A percentile compares a stretch with the other conserved stretches of the same genome.
These are phyloP conservation scores for Sminthopsis crassicaudata DNA, from an alignment of 2,113 vertebrate species.

Conservation along the genomic window DNA sequence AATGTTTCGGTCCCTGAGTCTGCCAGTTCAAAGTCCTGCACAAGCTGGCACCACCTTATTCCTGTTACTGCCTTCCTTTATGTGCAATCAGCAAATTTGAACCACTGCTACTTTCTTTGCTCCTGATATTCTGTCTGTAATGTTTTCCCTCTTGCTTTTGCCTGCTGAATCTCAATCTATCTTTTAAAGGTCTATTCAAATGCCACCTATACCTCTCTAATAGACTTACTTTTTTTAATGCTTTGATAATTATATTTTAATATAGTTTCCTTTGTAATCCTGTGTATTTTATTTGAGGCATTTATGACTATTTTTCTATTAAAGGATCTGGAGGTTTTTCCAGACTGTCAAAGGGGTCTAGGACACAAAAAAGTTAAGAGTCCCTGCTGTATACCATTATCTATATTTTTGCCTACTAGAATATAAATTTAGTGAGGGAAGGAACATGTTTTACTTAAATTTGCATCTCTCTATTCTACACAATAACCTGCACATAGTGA, in stretches of 20 bases:
- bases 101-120: neutral
- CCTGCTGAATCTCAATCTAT: too few relatives aligned
- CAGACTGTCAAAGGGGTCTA: neutral
- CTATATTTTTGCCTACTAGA: neutral
- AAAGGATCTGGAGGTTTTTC: neutral
- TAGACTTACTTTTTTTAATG: neutral
- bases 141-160: too few relatives aligned
- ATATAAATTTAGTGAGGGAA: neutral
- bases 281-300: neutral
- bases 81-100: neutral
- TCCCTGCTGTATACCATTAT: neutral
- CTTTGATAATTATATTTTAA: neutral
- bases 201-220: neutral
- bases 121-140: neutral
- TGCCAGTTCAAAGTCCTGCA: neutral
- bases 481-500: neutral
- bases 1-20: neutral
- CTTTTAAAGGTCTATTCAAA: too few relatives aligned
- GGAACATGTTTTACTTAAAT: neutral
- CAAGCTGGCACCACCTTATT: neutral
- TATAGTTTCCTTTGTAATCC: neutral
- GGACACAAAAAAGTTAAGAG: neutral
- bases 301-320: neutral
- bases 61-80: neutral
- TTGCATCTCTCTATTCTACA: neutral